These are phyloP conservation scores for Barnardius zonarius DNA, from an alignment of 2,113 vertebrate species.

Conservation along the genomic window DNA sequence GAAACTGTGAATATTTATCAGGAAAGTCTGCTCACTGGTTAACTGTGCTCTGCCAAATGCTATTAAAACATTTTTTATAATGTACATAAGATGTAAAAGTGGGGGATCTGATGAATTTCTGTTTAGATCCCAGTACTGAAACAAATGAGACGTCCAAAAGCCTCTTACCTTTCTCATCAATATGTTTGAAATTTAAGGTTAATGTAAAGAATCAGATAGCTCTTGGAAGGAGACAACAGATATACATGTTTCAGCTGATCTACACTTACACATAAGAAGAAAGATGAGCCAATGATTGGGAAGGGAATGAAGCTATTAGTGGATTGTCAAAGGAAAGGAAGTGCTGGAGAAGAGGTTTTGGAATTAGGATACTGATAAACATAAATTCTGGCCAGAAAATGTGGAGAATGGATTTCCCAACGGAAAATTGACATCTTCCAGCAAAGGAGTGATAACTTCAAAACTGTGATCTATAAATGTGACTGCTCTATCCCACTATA, in stretches of 20 bases:
- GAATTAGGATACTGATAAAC: conserved; percentile 45
- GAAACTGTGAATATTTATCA: background rate
- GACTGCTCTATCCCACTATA: background rate
- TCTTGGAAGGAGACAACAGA: background rate
- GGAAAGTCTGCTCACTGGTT: background rate
- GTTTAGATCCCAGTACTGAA: background rate
- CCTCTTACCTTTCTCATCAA: background rate
- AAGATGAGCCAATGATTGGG: conserved; percentile 29
- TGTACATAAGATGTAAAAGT: background rate
- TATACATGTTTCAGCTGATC: conserved; percentile 2
- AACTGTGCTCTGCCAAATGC: background rate
- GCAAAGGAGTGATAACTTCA: background rate
- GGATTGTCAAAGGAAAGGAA: conserved; percentile 30
- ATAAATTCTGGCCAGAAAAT: conserved; percentile 32
- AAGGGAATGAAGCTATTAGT: conserved; percentile 48
- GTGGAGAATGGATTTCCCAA: background rate
- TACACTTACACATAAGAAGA: conserved; percentile 15
- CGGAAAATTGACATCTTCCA: conserved; percentile 5
- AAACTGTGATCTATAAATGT: background rate
- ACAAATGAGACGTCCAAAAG: background rate
- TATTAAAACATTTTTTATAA: background rate
- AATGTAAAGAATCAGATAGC: conserved; percentile 7
- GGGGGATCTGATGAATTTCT: background rate
- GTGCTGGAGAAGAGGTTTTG: conserved; percentile 29
- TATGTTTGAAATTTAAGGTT: background rate